Evolutionary conservation across 2,888 invertebrate genomes (phyloP), one percentile per base, ranked within the genome.

Genomic region (Eurytoma californica): DNA sequence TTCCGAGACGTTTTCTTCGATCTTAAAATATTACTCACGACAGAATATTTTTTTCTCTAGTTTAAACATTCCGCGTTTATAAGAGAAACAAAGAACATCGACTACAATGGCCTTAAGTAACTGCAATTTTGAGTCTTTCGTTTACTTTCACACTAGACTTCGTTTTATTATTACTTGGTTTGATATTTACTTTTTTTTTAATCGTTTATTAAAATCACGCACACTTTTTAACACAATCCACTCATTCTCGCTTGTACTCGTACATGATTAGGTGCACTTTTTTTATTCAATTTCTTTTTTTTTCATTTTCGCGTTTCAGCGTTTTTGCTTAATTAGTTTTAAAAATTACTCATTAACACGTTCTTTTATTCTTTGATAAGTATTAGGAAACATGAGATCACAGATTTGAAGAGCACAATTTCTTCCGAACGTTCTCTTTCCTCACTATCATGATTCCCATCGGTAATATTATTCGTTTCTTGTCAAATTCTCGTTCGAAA

Each of bases 361-460:
- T 67, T 70, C 60, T 81, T 78, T 70, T 70, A 60, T 72, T 77
- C 77, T 81, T 79, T 79, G 79, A 81, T 81, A 81, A 82, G 72
- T 74, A 77, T 70, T 82, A 82, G 82, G 82, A 82, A 80, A 77
- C 75, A 80, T 77, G 82, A 82, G 82, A 82, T 82, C 82, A 82
- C 80, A 82, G 82, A 80, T 82, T 82, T 72, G 74, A 82, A 82
- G 77, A 82, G 80, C 77, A 80, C 80, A 75, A 77, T 80, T 80
- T 72, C 77, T 55, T 72, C 57, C 69, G 55, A 81, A 81, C 66
- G 79, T 81, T 67, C 77, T 77, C 67, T 79, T 72, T 75, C 73
- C 39, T 75, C 70, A 73, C 58, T 70, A 73, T 81, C 72, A 81
- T 79, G 76, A 79, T 79, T 80, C 61, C 39, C 77, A 72, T 77